Evolutionary conservation across 2,888 invertebrate species (phyloP).

Genomic region (Campoletis raptor): DNA sequence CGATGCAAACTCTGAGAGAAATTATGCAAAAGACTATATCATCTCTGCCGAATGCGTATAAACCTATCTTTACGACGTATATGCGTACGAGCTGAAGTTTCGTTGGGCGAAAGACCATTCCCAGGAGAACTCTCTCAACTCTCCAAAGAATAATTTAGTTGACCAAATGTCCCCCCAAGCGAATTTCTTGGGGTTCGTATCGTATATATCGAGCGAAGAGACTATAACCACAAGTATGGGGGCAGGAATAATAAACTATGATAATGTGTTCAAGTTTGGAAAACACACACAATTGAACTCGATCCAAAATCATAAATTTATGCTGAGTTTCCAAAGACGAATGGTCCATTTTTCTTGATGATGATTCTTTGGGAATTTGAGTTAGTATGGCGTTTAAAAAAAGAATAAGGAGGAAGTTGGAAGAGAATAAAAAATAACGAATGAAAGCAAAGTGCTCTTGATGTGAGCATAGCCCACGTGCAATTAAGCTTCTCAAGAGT

Average conservation of each 20-base stretch:
- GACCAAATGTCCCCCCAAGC: constrained; percentile 34
- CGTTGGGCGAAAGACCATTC: neutral
- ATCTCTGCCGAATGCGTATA: neutral
- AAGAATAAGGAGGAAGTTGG: constrained; percentile 1
- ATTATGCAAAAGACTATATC: constrained; percentile 30
- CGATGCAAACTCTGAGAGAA: constrained; percentile 16
- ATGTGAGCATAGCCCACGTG: constrained; percentile 75
- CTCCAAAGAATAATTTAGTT: constrained; percentile 25
- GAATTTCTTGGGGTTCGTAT: neutral
- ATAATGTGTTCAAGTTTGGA: neutral
- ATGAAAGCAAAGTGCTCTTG: constrained; percentile 24
- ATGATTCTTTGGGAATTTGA: neutral
- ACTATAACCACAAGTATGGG: neutral
- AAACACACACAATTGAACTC: neutral
- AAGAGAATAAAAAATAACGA: constrained; percentile 6
- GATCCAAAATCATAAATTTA: neutral
- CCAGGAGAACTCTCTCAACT: constrained; percentile 16
- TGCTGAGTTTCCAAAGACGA: neutral
- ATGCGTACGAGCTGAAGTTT: neutral
- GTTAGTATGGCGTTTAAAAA: neutral
- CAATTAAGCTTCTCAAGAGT: constrained; percentile 71
- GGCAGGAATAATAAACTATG: neutral
- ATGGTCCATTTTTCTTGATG: neutral
- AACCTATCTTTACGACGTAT: neutral
- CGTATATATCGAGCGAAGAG: neutral